Conservation (phyloP, 2,113 vertebrate species). For the Clarias macrocephalus region DNA sequence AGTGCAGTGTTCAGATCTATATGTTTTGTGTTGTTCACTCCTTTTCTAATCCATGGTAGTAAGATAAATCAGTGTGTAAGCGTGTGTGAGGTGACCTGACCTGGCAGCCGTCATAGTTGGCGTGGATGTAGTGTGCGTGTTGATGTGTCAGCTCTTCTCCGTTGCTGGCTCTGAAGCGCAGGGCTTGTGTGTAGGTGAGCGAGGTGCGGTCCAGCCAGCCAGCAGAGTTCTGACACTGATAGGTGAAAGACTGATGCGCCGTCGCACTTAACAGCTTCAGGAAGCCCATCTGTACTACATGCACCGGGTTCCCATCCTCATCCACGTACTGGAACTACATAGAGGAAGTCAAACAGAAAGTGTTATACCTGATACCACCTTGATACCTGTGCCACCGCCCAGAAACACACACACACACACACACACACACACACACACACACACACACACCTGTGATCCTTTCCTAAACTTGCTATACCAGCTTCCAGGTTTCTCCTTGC, state of each 20-base stretch:
- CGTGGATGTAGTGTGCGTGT: constrained; percentile 85
- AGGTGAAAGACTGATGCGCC: constrained; percentile 91
- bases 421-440: constrained; percentile 20
- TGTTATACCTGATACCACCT: not conserved
- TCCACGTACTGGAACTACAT: constrained; percentile 87
- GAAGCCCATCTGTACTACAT: constrained; percentile 93
- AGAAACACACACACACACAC: not conserved
- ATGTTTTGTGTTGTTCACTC: not conserved
- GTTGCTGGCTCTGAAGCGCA: constrained; percentile 86
- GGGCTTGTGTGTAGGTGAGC: constrained; percentile 79
- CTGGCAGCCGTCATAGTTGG: constrained; percentile 85
- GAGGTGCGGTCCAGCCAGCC: constrained; percentile 84
- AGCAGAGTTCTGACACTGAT: constrained; percentile 89
- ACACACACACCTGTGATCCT: constrained; percentile 84
- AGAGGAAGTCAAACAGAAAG: not conserved
- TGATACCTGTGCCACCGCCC: too few relatives aligned
- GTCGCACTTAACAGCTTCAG: constrained; percentile 90
- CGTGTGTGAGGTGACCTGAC: constrained; percentile 47
- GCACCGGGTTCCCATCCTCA: constrained; percentile 81
- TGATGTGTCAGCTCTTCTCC: constrained; percentile 92
- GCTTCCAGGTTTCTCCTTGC: constrained; percentile 86
- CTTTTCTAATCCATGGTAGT: not conserved
- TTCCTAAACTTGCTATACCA: constrained; percentile 98
- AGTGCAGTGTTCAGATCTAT: not conserved
- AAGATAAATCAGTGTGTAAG: not conserved